A percentile compares a stretch with the other conserved stretches of the same genome.
These are phyloP conservation scores for Oscheius sp. DNA, from an alignment of 2,888 invertebrate genomes.

Conservation along the genomic window DNA sequence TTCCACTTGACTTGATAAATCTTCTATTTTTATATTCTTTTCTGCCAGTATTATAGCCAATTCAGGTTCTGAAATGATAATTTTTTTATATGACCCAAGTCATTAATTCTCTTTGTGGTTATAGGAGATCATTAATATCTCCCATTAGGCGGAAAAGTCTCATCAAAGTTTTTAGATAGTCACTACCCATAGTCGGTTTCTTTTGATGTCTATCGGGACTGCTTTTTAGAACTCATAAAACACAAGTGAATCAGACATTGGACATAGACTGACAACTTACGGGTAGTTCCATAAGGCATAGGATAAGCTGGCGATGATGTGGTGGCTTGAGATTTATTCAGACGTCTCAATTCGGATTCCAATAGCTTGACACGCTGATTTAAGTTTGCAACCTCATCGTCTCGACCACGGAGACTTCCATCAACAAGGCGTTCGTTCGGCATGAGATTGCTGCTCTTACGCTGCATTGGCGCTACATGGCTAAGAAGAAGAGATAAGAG, in stretches of 20 bases:
- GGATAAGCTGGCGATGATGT: conserved; percentile 10
- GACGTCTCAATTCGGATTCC: conserved; percentile 9
- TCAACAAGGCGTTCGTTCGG: conserved; percentile 30
- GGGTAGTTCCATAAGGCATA: conserved; percentile 11
- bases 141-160: neutral
- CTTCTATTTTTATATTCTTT: conserved; percentile 22
- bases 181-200: neutral
- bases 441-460: conserved; percentile 15
- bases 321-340: conserved; percentile 4
- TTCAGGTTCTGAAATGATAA: conserved; percentile 15
- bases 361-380: conserved; percentile 25
- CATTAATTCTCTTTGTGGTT: neutral
- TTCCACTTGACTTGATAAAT: conserved; percentile 1
- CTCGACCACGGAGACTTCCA: conserved; percentile 22
- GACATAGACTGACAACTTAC: conserved; percentile 10
- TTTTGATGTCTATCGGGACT: conserved; percentile 2
- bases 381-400: conserved; percentile 21
- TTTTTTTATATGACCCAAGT: neutral
- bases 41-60: conserved; percentile 14
- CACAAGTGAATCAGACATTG: conserved; percentile 9
- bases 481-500: conserved; percentile 14
- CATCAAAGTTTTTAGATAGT: neutral
- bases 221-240: conserved; percentile 18
- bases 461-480: conserved; percentile 29
- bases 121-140: neutral